A percentile compares a stretch with the other conserved stretches of the same genome.
Evolutionary conservation across 1,140 invertebrate genomes (phyloP).

Genomic region (Leucophenga varia): DNA sequence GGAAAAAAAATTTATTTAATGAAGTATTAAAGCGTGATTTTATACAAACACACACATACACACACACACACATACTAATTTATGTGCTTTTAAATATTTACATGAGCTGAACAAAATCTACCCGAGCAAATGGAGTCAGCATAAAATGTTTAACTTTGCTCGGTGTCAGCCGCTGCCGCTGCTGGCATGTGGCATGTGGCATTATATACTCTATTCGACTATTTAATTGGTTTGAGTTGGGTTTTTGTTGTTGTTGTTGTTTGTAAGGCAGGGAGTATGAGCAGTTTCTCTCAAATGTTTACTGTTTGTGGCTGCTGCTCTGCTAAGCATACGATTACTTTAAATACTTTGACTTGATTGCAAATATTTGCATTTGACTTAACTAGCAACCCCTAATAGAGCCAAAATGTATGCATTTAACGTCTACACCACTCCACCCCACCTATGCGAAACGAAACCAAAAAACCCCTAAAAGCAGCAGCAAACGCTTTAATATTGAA

Average conservation of each 20-base stretch:
- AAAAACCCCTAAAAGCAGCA: slow-evolving; percentile 25
- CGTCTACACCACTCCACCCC: background rate
- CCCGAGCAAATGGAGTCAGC: no score
- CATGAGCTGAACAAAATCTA: slow-evolving; percentile 2
- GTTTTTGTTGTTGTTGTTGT: background rate
- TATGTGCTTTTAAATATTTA: slow-evolving; percentile 50
- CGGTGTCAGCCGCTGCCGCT: no score
- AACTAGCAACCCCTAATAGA: slow-evolving; percentile 27
- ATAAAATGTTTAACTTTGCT: slow-evolving; percentile 23
- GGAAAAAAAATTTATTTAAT: no score
- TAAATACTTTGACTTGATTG: slow-evolving; percentile 41
- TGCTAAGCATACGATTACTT: slow-evolving; percentile 54
- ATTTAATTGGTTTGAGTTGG: no score
- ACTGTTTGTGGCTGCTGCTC: slow-evolving; percentile 50
- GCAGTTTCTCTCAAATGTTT: background rate
- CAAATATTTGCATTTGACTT: slow-evolving; percentile 48
- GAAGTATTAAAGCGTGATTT: slow-evolving; percentile 45
- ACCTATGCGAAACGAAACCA: background rate
- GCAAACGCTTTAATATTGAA: slow-evolving; percentile 30
- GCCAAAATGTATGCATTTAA: no score
- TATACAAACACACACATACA: slow-evolving; percentile 6
- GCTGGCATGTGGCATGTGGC: no score
- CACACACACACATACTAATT: slow-evolving; percentile 24
- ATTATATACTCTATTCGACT: no score
- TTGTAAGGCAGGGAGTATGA: no score